Conservation (phyloP, 2,888 invertebrate species). For the Coronaproctus castanopsis region DNA sequence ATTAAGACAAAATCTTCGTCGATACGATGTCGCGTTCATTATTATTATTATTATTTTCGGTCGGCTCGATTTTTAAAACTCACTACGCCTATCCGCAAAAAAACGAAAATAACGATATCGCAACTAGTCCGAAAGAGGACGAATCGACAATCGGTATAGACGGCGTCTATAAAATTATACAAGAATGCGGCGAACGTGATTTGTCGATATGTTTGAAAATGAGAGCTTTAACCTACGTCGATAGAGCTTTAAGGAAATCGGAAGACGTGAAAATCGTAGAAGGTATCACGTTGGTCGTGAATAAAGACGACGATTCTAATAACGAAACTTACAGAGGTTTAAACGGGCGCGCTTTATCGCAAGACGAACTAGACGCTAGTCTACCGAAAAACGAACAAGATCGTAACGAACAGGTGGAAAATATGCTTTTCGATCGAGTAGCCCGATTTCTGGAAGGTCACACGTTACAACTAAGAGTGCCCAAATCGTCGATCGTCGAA, state of each 20-base stretch:
- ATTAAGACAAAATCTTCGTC: no score
- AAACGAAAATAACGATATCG: slow-evolving; percentile 11
- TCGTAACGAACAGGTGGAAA: slow-evolving; percentile 48
- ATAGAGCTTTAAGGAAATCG: slow-evolving; percentile 33
- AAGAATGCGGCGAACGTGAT: slow-evolving; percentile 47
- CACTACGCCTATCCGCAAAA: slow-evolving; percentile 6
- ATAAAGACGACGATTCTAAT: slow-evolving; percentile 29
- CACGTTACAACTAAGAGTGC: slow-evolving; percentile 59
- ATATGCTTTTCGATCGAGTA: slow-evolving; percentile 50
- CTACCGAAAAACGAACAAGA: slow-evolving; percentile 40
- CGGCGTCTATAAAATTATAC: slow-evolving; percentile 44
- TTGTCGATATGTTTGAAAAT: slow-evolving; percentile 54
- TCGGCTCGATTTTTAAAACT: no score
- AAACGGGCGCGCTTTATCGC: slow-evolving; percentile 23
- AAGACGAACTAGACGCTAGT: slow-evolving; percentile 30
- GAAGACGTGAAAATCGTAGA: slow-evolving; percentile 29
- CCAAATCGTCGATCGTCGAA: slow-evolving; percentile 47
- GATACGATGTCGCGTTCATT: no score
- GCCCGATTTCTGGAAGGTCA: slow-evolving; percentile 56
- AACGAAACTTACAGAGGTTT: slow-evolving; percentile 23
- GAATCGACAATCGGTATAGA: slow-evolving; percentile 29
- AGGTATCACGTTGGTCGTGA: slow-evolving; percentile 28
- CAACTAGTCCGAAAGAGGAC: slow-evolving; percentile 14
- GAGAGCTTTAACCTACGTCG: slow-evolving; percentile 46
- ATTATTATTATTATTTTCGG: no score